Evolutionary conservation across 1,140 invertebrate species (phyloP).

Genomic region (Pseudomyrmex cubaensis): DNA sequence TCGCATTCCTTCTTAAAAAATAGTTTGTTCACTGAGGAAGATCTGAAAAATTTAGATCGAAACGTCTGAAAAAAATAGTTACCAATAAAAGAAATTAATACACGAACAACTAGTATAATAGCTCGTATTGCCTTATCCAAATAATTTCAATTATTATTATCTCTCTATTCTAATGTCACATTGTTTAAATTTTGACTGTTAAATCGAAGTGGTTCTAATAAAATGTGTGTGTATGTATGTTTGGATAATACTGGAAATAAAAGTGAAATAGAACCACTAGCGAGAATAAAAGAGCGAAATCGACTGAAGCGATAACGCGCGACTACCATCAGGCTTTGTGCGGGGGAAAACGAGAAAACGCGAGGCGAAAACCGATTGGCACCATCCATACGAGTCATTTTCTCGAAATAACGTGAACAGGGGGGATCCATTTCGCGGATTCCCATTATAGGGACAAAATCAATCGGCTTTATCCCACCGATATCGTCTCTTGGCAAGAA

Average conservation of each 20-base stretch:
- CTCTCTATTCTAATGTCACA: too few relatives aligned
- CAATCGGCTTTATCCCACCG: constrained; percentile 81
- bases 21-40: too few relatives aligned
- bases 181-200: too few relatives aligned
- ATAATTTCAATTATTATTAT: too few relatives aligned
- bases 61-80: too few relatives aligned
- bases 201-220: not conserved
- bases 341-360: constrained; percentile 22
- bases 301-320: not conserved
- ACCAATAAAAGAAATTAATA: too few relatives aligned
- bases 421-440: constrained; percentile 60
- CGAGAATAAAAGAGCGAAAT: not conserved
- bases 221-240: not conserved
- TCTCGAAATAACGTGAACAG: constrained; percentile 45
- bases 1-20: too few relatives aligned
- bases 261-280: not conserved
- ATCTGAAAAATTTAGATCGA: too few relatives aligned
- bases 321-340: not conserved
- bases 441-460: constrained; percentile 81
- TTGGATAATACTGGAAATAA: constrained; percentile 8
- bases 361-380: constrained; percentile 42
- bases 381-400: constrained; percentile 33
- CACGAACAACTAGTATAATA: too few relatives aligned
- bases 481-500: constrained; percentile 78
- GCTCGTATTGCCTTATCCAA: too few relatives aligned